Conservation (phyloP, 2,888 invertebrate genomes). For the Cosmopolites sordidus region DNA sequence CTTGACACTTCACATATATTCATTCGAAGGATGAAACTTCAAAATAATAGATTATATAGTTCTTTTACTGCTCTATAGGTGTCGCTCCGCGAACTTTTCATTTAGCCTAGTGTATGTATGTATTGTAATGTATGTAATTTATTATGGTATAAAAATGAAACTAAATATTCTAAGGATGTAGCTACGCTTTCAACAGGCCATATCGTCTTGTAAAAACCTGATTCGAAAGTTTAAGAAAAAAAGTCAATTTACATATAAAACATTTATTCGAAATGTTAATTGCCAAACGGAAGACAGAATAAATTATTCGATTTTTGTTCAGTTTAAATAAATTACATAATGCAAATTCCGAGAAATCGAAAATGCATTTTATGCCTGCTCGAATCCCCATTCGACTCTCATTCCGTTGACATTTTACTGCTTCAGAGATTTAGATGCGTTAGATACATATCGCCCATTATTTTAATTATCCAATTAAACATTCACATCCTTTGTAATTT, state of each 20-base stretch:
- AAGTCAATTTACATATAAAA: background rate
- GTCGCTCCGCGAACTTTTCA: no score
- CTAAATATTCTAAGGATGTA: no score
- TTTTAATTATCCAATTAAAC: slow-evolving; percentile 12
- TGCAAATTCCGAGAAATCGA: background rate
- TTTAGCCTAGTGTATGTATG: no score
- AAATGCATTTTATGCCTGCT: background rate
- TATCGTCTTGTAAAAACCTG: no score
- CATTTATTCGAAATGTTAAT: background rate
- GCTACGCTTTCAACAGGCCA: no score
- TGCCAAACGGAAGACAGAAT: background rate
- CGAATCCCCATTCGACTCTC: background rate
- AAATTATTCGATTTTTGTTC: background rate
- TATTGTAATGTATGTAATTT: no score
- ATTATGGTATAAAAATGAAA: no score
- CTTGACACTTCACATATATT: no score
- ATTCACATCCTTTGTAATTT: slow-evolving; percentile 8
- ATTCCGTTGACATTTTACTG: slow-evolving; percentile 7
- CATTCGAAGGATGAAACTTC: no score
- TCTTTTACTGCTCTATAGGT: no score
- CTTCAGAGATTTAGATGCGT: slow-evolving; percentile 9
- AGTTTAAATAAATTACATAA: slow-evolving; percentile 1
- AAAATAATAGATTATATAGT: no score
- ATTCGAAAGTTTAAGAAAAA: background rate
- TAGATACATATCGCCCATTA: slow-evolving; percentile 11